Evolutionary conservation across 1,140 invertebrate genomes (phyloP).

Genomic region (Pseudachorutes palmiensis): DNA sequence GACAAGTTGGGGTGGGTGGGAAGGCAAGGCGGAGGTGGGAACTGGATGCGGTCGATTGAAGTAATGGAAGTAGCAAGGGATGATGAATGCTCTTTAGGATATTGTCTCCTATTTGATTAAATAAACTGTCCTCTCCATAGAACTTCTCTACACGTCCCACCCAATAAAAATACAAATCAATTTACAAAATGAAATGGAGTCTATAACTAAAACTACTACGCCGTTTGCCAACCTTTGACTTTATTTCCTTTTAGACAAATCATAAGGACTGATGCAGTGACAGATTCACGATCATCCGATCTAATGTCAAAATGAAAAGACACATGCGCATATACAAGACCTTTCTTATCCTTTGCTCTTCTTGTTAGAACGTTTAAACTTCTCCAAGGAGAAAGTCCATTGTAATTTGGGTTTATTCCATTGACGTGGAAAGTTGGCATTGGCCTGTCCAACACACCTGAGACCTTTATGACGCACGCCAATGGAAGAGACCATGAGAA

Average conservation of each 20-base stretch:
- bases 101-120: conserved; percentile 6
- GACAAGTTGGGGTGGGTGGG: background rate
- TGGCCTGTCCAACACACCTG: background rate
- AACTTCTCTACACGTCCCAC: background rate
- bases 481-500: background rate
- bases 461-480: background rate
- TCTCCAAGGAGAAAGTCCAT: too few relatives aligned
- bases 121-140: background rate
- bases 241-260: too few relatives aligned
- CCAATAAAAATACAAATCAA: conserved; percentile 2
- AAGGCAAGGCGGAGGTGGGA: background rate
- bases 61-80: conserved; percentile 10
- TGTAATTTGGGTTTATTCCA: too few relatives aligned
- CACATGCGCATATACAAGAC: too few relatives aligned
- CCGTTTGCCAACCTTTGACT: too few relatives aligned
- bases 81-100: conserved; percentile 3
- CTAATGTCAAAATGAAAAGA: too few relatives aligned
- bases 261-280: too few relatives aligned
- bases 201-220: too few relatives aligned
- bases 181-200: conserved; percentile 7
- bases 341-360: too few relatives aligned
- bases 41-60: background rate
- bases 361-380: too few relatives aligned
- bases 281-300: too few relatives aligned
- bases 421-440: too few relatives aligned